Conservation (phyloP, 2,113 vertebrate genomes). For the Stigmatopora nigra region DNA sequence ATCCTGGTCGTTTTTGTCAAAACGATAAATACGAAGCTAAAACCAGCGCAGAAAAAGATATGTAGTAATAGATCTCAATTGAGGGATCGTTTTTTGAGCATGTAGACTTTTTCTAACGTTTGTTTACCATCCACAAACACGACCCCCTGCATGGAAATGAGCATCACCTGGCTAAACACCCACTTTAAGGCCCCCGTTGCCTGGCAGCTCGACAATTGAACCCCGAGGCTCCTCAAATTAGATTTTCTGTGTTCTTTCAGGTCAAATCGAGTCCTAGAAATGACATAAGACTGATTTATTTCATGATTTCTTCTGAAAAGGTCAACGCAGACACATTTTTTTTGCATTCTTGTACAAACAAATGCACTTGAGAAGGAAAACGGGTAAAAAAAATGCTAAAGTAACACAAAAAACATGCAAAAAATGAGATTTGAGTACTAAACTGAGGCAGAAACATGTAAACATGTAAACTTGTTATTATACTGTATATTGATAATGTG, state of each 20-base stretch:
- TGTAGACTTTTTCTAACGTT: background rate
- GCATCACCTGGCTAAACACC: constrained; percentile 15
- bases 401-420: background rate
- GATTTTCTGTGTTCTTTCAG: constrained; percentile 3
- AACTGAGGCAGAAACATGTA: background rate
- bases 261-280: background rate
- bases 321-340: too few species aligned
- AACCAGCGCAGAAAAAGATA: background rate
- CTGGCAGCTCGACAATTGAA: constrained; percentile 18
- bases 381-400: background rate
- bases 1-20: background rate
- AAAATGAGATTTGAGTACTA: background rate
- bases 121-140: too few species aligned
- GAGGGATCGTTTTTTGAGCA: background rate
- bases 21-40: background rate
- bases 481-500: background rate
- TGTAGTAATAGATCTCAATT: too few species aligned
- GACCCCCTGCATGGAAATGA: background rate
- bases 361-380: background rate
- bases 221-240: constrained; percentile 2
- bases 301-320: too few species aligned
- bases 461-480: background rate
- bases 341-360: background rate
- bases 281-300: too few species aligned
- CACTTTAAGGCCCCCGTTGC: constrained; percentile 19